A percentile compares a stretch with the other conserved stretches of the same genome.
phyloP scores from a whole-genome alignment of 1,140 invertebrate species.

The Branchinecta lindahli region DNA sequence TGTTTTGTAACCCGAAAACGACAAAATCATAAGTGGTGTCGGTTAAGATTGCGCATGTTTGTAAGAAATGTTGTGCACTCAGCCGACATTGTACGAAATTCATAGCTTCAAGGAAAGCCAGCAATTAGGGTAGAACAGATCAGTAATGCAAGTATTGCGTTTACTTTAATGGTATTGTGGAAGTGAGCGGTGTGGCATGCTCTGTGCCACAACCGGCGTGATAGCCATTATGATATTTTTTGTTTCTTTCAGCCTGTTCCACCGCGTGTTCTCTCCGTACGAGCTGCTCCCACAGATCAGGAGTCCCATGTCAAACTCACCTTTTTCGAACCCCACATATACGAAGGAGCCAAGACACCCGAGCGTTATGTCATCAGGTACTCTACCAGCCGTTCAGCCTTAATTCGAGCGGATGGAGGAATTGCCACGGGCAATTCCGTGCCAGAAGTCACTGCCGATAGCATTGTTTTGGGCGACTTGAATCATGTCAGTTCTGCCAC shows the following conservation, averaged over 20 bases:
- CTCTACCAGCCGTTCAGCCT: neutral
- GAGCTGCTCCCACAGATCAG: neutral
- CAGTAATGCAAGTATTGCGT: too few species aligned
- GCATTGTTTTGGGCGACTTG: neutral
- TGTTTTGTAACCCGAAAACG: too few species aligned
- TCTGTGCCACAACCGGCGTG: too few species aligned
- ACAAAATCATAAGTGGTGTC: too few species aligned
- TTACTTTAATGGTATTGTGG: too few species aligned
- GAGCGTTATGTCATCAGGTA: neutral
- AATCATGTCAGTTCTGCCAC: neutral
- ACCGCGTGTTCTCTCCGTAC: neutral
- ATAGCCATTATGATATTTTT: too few species aligned
- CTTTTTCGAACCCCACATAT: neutral
- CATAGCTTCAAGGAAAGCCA: too few species aligned
- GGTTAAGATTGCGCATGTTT: too few species aligned
- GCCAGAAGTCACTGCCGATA: neutral
- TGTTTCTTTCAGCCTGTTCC: neutral
- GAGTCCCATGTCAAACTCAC: neutral
- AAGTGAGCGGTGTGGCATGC: too few species aligned
- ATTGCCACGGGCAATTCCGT: neutral
- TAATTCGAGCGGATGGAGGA: neutral
- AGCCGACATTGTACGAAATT: too few species aligned
- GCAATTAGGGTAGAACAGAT: too few species aligned
- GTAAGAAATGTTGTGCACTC: too few species aligned
- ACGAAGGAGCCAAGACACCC: neutral